Conservation (phyloP, 1,140 invertebrate genomes). For the Cyclina sinensis region DNA sequence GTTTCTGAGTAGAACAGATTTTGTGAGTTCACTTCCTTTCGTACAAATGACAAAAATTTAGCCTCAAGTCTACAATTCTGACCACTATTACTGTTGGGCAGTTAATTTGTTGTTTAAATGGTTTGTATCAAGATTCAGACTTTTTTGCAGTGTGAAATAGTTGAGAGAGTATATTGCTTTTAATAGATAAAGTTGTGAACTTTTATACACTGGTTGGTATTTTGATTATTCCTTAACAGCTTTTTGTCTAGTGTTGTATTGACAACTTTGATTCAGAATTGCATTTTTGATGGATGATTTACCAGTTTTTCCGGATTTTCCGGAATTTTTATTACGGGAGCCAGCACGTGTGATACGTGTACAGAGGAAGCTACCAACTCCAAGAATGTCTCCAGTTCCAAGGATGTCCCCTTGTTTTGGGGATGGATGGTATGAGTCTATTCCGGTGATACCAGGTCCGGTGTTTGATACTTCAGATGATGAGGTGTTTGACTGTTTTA, state of each 20-base stretch:
- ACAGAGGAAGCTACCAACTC: slow-evolving; percentile 43
- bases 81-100: too few species aligned
- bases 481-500: slow-evolving; percentile 47
- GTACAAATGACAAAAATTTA: too few species aligned
- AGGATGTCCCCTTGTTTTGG: slow-evolving; percentile 50
- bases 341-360: slow-evolving; percentile 15
- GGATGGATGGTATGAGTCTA: slow-evolving; percentile 35
- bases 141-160: too few species aligned
- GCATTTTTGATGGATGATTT: slow-evolving; percentile 45
- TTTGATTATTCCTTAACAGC: not conserved
- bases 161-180: too few species aligned
- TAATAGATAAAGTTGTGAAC: not conserved
- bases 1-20: too few species aligned
- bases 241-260: not conserved
- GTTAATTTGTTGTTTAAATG: too few species aligned
- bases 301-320: slow-evolving; percentile 61
- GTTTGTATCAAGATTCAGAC: too few species aligned
- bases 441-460: slow-evolving; percentile 43
- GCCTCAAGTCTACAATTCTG: too few species aligned
- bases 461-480: slow-evolving; percentile 38
- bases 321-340: slow-evolving; percentile 49
- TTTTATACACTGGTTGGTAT: not conserved
- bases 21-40: too few species aligned
- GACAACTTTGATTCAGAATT: not conserved
- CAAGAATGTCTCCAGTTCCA: slow-evolving; percentile 43